phyloP scores from a whole-genome alignment of 2,888 invertebrate genomes.

The Acanthosepion pharaonis region DNA sequence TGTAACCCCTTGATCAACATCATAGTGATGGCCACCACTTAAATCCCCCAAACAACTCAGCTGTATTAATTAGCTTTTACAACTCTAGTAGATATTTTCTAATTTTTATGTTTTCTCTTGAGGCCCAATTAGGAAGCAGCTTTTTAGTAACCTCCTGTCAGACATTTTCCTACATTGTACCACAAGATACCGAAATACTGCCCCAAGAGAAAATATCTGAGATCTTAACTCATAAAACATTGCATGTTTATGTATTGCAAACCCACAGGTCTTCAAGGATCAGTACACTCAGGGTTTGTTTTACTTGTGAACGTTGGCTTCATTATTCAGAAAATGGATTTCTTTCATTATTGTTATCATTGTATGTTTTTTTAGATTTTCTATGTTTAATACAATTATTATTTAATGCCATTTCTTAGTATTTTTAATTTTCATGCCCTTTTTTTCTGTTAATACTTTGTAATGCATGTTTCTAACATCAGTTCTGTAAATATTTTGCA shows the following conservation, averaged over 20 bases:
- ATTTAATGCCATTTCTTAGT: neutral
- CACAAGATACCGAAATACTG: neutral
- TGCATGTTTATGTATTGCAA: neutral
- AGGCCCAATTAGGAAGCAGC: neutral
- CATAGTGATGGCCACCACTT: neutral
- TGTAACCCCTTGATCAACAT: neutral
- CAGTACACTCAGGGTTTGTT: neutral
- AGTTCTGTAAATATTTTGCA: neutral
- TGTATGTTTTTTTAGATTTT: neutral
- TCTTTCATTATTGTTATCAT: neutral
- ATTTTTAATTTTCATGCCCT: neutral
- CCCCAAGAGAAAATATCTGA: neutral
- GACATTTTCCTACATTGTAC: neutral
- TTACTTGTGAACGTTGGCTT: neutral
- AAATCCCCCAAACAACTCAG: neutral
- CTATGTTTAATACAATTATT: neutral
- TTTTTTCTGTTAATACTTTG: too few relatives aligned
- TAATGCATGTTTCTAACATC: neutral
- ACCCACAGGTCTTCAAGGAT: neutral
- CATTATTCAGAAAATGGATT: neutral
- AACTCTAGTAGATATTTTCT: neutral
- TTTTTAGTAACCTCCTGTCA: conserved; percentile 33
- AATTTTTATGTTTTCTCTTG: neutral
- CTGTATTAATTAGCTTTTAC: neutral
- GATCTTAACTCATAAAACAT: conserved; percentile 4